A percentile compares a stretch with the other conserved stretches of the same genome.
These are phyloP conservation scores for Orientallactaga bullata DNA, from an alignment of 2,113 vertebrate species.

Conservation along the genomic window DNA sequence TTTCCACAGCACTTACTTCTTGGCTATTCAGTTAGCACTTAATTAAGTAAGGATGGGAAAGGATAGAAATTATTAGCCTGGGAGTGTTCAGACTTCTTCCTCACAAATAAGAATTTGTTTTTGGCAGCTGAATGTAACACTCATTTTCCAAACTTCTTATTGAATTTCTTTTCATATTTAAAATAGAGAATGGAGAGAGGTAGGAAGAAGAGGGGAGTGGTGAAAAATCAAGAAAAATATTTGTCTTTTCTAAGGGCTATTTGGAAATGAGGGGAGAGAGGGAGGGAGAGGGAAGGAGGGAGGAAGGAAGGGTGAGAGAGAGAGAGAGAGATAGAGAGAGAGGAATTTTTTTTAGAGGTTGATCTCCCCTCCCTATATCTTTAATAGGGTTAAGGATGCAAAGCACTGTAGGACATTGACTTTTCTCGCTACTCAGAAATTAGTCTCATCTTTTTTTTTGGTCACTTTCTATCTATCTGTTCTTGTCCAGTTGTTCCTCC, in stretches of 20 bases:
- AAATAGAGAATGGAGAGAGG: not conserved
- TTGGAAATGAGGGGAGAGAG: not conserved
- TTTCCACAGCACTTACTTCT: slow-evolving; percentile 2
- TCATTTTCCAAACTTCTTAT: not conserved
- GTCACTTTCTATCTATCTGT: not conserved
- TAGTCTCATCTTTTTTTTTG: not conserved
- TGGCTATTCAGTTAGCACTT: not conserved
- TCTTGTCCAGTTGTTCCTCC: not conserved
- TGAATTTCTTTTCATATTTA: not conserved
- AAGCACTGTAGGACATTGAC: not conserved
- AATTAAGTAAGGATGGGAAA: not conserved
- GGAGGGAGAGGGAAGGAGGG: not conserved
- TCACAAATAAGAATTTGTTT: not conserved
- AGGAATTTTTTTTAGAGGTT: not conserved
- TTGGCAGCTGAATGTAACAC: not conserved
- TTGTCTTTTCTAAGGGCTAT: not conserved
- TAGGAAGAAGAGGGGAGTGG: not conserved
- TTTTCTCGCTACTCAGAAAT: not conserved
- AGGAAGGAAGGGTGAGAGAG: not conserved
- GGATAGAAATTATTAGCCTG: not conserved
- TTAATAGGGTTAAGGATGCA: not conserved
- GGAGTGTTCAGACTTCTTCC: slow-evolving; percentile 16
- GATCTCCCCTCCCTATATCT: not conserved
- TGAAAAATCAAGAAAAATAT: not conserved
- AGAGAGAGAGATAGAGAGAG: not conserved